Percentiles rank a stretch among this genome's conserved stretches.
phyloP scores from a whole-genome alignment of 64 coral and sea anemone species.

The Astreopora myriophthalma region DNA sequence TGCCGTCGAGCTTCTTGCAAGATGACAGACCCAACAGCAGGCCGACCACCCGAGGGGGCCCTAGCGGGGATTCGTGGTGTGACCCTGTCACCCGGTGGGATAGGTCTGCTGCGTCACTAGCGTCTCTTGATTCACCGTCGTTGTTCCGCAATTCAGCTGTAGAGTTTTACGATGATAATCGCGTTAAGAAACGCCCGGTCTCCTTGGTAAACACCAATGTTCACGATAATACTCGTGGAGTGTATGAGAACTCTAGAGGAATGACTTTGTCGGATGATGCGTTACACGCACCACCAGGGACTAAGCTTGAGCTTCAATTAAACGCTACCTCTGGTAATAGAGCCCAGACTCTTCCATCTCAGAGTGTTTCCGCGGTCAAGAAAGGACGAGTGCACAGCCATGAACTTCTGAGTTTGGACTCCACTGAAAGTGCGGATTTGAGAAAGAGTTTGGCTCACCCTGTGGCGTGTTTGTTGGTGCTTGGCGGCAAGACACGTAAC shows the following conservation, averaged over 20 bases:
- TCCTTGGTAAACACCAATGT: conserved; percentile 9
- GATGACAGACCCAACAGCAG: not conserved
- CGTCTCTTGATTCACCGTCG: conserved; percentile 72
- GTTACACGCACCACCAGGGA: not conserved
- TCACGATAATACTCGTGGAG: not conserved
- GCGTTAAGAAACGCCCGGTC: not conserved
- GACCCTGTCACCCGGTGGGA: not conserved
- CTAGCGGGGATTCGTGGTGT: not conserved
- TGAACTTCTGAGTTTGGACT: conserved; percentile 1
- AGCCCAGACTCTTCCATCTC: conserved; percentile 40
- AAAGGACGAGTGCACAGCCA: not conserved
- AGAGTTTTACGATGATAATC: conserved; percentile 1
- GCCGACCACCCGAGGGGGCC: not conserved
- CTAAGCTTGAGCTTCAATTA: not conserved
- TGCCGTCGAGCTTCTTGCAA: conserved; percentile 11
- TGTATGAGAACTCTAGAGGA: not conserved
- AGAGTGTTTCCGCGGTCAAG: conserved; percentile 1
- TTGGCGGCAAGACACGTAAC: conserved; percentile 72
- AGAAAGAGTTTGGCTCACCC: conserved; percentile 20
- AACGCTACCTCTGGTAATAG: not conserved
- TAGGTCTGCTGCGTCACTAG: conserved; percentile 57
- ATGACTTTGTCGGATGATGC: conserved; percentile 17
- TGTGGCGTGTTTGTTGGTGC: conserved; percentile 74
- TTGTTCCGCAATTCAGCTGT: conserved; percentile 3
- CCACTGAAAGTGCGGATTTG: not conserved